These are phyloP conservation scores for Xenentodon cancila DNA, from an alignment of 2,797 vertebrate genomes.

Conservation along the genomic window DNA sequence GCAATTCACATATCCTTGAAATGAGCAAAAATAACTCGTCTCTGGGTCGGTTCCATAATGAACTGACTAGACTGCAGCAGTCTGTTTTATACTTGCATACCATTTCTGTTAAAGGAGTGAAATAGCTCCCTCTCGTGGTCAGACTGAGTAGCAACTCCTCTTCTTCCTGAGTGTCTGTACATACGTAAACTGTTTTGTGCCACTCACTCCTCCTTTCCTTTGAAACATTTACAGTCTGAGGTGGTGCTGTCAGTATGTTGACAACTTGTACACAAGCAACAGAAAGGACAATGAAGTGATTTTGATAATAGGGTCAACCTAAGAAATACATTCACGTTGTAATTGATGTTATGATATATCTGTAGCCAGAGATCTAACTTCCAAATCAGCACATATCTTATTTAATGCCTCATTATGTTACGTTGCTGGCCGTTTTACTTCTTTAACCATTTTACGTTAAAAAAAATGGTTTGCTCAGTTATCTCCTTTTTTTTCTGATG, in stretches of 20 bases:
- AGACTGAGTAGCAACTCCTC: conserved; percentile 19
- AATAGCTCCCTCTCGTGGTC: conserved; percentile 60
- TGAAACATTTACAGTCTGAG: conserved; percentile 23
- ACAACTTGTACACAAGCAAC: conserved; percentile 13
- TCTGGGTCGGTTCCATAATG: conserved; percentile 27
- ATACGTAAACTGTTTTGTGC: conserved; percentile 6
- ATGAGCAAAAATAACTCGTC: conserved; percentile 24
- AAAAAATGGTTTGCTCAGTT: conserved; percentile 70
- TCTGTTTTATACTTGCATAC: conserved; percentile 20
- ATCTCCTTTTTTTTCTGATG: conserved; percentile 51
- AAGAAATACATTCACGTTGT: conserved; percentile 9
- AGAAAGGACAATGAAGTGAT: conserved; percentile 10
- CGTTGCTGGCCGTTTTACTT: conserved; percentile 69
- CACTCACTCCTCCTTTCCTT: neutral
- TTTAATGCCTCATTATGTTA: conserved; percentile 72
- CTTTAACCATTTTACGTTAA: no score
- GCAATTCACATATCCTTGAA: conserved; percentile 10
- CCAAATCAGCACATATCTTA: conserved; percentile 79
- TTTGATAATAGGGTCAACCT: conserved; percentile 9
- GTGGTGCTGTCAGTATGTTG: conserved; percentile 7
- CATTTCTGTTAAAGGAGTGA: conserved; percentile 23
- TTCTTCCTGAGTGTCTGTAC: conserved; percentile 22
- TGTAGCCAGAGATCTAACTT: conserved; percentile 69
- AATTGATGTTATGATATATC: conserved; percentile 29
- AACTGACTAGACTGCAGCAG: conserved; percentile 36